Percentiles rank a stretch among this genome's conserved stretches.
phyloP scores from a whole-genome alignment of 2,888 invertebrate species.

The Morinoia aosen region DNA sequence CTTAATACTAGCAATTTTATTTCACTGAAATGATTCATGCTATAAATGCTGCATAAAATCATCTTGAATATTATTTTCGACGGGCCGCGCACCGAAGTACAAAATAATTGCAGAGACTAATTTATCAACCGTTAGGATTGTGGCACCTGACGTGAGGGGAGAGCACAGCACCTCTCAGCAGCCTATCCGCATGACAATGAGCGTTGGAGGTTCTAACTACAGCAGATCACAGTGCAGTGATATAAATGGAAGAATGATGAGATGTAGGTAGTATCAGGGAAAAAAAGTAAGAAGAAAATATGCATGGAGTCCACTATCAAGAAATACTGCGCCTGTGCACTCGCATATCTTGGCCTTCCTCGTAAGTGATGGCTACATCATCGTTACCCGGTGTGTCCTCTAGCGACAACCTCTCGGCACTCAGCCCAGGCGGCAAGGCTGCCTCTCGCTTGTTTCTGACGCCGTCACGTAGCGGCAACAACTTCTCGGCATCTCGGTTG shows the following conservation, averaged over 20 bases:
- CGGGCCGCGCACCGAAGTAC: no score
- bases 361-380: constrained; percentile 6
- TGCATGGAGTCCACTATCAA: background rate
- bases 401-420: background rate
- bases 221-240: background rate
- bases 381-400: background rate
- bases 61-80: no score
- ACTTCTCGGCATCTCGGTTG: background rate
- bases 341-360: constrained; percentile 24
- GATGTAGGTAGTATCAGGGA: background rate
- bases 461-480: background rate
- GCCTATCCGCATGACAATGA: background rate
- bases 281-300: background rate
- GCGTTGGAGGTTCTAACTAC: background rate
- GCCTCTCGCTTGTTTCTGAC: background rate
- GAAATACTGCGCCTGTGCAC: constrained; percentile 37
- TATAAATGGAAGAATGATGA: background rate
- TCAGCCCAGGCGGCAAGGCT: background rate
- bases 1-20: no score
- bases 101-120: background rate
- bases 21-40: no score
- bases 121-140: background rate
- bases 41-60: no score
- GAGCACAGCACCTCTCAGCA: background rate
- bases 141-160: background rate